These are phyloP conservation scores for Ellobium chinense DNA, from an alignment of 2,888 invertebrate species.

Conservation along the genomic window DNA sequence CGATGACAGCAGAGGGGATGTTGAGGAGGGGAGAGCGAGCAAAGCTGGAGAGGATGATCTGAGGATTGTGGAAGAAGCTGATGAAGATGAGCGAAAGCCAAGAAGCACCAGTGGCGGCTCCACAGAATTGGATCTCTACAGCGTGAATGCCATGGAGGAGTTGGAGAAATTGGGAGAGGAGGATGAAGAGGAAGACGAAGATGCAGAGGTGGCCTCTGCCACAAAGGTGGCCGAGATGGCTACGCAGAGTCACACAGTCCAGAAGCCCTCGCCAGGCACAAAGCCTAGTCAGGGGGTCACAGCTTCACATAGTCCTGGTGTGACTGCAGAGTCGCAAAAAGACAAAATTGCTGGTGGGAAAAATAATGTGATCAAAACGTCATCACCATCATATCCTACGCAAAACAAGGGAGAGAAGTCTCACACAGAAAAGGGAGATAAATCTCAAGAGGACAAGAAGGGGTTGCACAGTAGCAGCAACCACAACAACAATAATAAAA, in stretches of 20 bases:
- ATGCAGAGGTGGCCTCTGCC: background rate
- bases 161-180: conserved; percentile 69
- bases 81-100: background rate
- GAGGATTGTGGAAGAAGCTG: conserved; percentile 25
- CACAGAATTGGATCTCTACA: conserved; percentile 62
- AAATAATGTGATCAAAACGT: background rate
- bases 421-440: conserved; percentile 15
- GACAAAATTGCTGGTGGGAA: background rate
- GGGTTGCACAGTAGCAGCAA: no score
- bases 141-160: conserved; percentile 75
- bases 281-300: background rate
- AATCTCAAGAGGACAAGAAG: conserved; percentile 33
- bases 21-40: background rate
- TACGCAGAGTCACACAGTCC: conserved; percentile 18
- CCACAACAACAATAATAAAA: conserved; percentile 2
- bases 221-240: background rate
- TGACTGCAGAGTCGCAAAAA: no score
- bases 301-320: no score
- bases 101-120: conserved; percentile 33
- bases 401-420: conserved; percentile 14
- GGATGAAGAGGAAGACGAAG: conserved; percentile 34
- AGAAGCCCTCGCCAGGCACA: conserved; percentile 6
- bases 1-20: conserved; percentile 1
- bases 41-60: conserved; percentile 5
- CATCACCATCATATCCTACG: background rate